Base-by-base conservation (phyloP, 2,888 invertebrate species). In the Sepioteuthis lessoniana region DNA sequence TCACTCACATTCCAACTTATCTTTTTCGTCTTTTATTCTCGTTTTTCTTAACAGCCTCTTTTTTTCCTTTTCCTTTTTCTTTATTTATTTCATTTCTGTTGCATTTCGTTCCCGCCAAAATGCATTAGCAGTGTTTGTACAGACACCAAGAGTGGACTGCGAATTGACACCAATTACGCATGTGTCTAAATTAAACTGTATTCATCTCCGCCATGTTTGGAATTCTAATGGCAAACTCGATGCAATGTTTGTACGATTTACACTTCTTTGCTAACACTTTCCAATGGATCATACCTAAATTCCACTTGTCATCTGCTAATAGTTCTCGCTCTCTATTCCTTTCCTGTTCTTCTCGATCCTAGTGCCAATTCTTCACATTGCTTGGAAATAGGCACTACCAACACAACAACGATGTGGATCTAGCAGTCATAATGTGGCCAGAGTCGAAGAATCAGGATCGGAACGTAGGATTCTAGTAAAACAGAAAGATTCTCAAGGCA, bases 101-200 rank as follows among this genome's bases (percentile, higher is more conserved):
- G 13, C 31, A 0, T 35, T 76, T n/a, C 13, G 3, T n/a, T 76
- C 10, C n/a, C n/a, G 16, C 25, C 76, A n/a, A 76, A 76, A 76
- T 76, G 76, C 76, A 76, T 76, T 76, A 76, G 76, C 76, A 13
- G n/a, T 76, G 76, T 76, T 76, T 76, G 35, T 2, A 13, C 2
- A 76, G 76, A 76, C 76, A n/a, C n/a, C 13, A 76, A 16, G n/a
- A n/a, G 76, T 76, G 76, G n/a, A 76, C 76, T n/a, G n/a, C 76
- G n/a, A 76, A 76, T 76, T 76, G 76, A 76, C n/a, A 76, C 76
- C n/a, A 76, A 76, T 76, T 76, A n/a, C n/a, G 76, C 76, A 35
- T n/a, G 76, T 13, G 76, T 35, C 13, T 76, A 76, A 76, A 76
- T 76, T 76, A 76, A 76, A n/a, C 76, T 76, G n/a, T 8, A 16